A percentile compares a stretch with the other conserved stretches of the same genome.
Conservation (phyloP, 2,888 invertebrate genomes). For the Cataglyphis rosenhaueri region DNA sequence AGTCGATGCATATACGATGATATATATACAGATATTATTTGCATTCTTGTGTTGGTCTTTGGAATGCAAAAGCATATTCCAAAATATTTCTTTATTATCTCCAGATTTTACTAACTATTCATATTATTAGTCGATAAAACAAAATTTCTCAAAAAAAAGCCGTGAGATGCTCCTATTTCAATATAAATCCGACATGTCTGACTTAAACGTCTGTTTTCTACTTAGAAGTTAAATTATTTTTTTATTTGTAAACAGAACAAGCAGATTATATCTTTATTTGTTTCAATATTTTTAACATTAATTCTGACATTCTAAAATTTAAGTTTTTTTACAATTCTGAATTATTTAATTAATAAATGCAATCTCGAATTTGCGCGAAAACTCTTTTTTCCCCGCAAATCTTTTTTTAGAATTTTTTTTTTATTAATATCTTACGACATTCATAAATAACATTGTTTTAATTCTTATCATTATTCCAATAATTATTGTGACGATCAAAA, state of each 20-base stretch:
- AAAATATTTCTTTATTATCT: background rate
- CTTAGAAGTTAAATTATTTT: conserved; percentile 1
- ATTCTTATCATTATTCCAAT: background rate
- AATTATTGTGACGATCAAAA: background rate
- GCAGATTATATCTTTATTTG: background rate
- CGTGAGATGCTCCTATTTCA: background rate
- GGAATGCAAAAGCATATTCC: background rate
- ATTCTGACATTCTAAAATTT: conserved; percentile 2
- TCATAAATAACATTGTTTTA: background rate
- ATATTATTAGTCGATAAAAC: background rate
- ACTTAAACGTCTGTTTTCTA: conserved; percentile 18
- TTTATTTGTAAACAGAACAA: background rate
- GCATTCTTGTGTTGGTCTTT: conserved; percentile 50
- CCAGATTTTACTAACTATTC: background rate
- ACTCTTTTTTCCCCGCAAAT: background rate
- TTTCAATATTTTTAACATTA: background rate
- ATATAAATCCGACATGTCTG: background rate
- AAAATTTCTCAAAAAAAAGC: background rate
- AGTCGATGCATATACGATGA: conserved; percentile 36
- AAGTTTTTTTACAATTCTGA: background rate
- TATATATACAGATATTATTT: background rate
- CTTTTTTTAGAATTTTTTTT: background rate
- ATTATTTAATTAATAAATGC: background rate
- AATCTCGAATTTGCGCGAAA: background rate
- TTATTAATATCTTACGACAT: background rate